These are phyloP conservation scores for Ploceus nigricollis DNA, from an alignment of 2,113 vertebrate species.

Conservation along the genomic window DNA sequence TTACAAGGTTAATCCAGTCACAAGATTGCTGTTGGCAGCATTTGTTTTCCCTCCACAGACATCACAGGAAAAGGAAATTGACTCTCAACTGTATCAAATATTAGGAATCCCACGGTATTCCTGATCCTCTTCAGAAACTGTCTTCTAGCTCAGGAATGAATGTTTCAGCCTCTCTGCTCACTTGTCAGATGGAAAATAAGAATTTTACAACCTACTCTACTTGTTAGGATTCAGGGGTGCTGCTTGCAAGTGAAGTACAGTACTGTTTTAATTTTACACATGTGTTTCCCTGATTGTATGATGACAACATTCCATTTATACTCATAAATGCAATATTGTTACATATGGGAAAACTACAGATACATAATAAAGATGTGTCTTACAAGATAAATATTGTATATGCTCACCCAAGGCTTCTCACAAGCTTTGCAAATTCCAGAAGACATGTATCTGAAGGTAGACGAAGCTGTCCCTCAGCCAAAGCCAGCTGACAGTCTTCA, in stretches of 20 bases:
- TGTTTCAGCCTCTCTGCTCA: not conserved
- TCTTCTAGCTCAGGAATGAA: not conserved
- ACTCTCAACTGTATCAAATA: not conserved
- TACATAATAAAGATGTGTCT: not conserved
- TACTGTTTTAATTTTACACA: not conserved
- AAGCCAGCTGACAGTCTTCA: constrained; percentile 95
- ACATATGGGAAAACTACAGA: not conserved
- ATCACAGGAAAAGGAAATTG: not conserved
- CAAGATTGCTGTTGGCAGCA: not conserved
- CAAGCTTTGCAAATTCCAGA: constrained; percentile 91
- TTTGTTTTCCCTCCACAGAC: not conserved
- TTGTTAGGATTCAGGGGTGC: not conserved
- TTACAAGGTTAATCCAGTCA: not conserved
- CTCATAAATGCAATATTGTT: not conserved
- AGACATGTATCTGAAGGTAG: constrained; percentile 91
- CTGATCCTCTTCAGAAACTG: not conserved
- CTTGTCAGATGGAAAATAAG: not conserved
- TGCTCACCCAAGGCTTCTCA: constrained; percentile 90
- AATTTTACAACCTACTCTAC: not conserved
- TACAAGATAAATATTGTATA: not conserved
- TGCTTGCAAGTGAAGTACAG: not conserved
- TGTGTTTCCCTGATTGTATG: not conserved
- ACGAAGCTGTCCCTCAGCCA: constrained; percentile 91
- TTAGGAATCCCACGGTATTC: not conserved
- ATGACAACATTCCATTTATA: not conserved